These are phyloP conservation scores for Phenganax stokvisi DNA, from an alignment of 92 coral and sea anemone species.

Conservation along the genomic window DNA sequence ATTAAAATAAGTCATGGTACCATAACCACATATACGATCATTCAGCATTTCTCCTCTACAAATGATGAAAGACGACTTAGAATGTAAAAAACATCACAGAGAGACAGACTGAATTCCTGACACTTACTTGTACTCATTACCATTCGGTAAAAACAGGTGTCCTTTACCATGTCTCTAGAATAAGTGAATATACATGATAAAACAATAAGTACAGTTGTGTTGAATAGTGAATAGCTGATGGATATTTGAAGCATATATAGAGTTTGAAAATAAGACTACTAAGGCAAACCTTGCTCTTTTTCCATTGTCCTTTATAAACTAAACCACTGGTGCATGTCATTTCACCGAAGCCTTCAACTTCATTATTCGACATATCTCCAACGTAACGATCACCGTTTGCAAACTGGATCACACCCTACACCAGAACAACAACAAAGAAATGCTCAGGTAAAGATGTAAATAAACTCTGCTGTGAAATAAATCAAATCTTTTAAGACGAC, in stretches of 20 bases:
- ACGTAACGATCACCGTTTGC: conserved; percentile 66
- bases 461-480: neutral
- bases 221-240: neutral
- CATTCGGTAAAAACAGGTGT: conserved; percentile 63
- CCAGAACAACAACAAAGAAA: neutral
- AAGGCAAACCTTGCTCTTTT: conserved; percentile 69
- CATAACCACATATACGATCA: conserved; percentile 74
- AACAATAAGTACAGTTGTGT: neutral
- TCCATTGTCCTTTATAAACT: conserved; percentile 70
- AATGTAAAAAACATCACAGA: neutral
- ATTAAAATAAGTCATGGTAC: conserved; percentile 73
- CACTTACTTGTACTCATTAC: conserved; percentile 71
- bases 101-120: neutral
- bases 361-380: conserved; percentile 67
- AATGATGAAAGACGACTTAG: no score
- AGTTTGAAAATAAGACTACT: neutral
- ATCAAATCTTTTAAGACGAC: neutral
- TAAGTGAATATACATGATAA: neutral
- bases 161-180: conserved; percentile 90
- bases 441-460: neutral
- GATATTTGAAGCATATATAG: neutral
- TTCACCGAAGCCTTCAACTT: conserved; percentile 68
- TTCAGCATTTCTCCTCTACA: conserved; percentile 76
- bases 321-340: conserved; percentile 70
- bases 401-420: conserved; percentile 70